A percentile compares a stretch with the other conserved stretches of the same genome.
These are phyloP conservation scores for Ibidorhyncha struthersii DNA, from an alignment of 2,113 vertebrate genomes.

Conservation along the genomic window DNA sequence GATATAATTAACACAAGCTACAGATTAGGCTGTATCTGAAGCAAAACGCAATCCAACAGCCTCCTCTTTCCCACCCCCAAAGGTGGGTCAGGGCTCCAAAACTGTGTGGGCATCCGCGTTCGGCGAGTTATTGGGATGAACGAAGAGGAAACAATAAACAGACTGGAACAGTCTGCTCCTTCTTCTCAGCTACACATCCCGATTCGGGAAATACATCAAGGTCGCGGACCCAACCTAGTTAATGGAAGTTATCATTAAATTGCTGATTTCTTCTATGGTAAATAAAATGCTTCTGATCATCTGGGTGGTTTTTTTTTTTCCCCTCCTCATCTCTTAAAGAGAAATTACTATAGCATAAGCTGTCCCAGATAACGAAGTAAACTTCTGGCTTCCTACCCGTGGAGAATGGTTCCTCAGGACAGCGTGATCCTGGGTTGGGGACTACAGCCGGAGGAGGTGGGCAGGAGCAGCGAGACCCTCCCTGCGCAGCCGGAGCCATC, in stretches of 20 bases:
- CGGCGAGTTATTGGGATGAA: not conserved
- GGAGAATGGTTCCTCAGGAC: slow-evolving; percentile 58
- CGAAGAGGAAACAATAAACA: not conserved
- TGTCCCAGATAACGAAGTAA: slow-evolving; percentile 65
- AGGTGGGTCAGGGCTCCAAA: slow-evolving; percentile 18
- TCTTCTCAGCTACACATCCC: not conserved
- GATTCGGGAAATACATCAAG: slow-evolving; percentile 34
- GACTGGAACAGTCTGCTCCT: slow-evolving; percentile 25
- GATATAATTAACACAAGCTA: not conserved
- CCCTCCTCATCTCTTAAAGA: slow-evolving; percentile 46
- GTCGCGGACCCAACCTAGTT: slow-evolving; percentile 55
- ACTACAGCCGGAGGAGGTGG: not conserved
- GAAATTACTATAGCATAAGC: slow-evolving; percentile 61
- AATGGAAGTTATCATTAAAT: slow-evolving; percentile 62
- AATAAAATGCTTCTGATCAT: slow-evolving; percentile 40
- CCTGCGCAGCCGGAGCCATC: not conserved
- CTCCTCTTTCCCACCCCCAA: not conserved
- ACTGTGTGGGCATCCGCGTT: not conserved
- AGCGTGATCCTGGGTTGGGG: not conserved
- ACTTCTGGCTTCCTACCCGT: slow-evolving; percentile 56
- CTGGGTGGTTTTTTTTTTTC: not conserved
- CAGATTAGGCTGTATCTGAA: not conserved
- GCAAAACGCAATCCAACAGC: not conserved
- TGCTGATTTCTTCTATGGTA: slow-evolving; percentile 4
- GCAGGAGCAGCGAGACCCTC: not conserved